Evolutionary conservation across 2,888 invertebrate genomes (phyloP), one percentile per base, ranked within the genome.

Genomic region (Hypomecis punctinalis): DNA sequence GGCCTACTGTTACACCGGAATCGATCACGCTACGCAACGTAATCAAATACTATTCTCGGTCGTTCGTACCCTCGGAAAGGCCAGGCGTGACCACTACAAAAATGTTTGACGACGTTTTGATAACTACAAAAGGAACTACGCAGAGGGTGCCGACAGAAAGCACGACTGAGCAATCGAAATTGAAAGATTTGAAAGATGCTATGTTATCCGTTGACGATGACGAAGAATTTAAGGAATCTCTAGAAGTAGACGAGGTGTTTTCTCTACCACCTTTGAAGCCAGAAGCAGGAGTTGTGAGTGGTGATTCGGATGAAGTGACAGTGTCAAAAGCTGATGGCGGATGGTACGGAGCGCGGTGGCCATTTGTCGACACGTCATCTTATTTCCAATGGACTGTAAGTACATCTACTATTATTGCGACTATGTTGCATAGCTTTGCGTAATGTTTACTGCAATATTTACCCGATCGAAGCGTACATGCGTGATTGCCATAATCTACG

Each of bases 381-480:
- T 94, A 95, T 82, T 94, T 95, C 80, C 95, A 95, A 83, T 95
- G 95, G 95, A 94, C 94, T 86, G 95, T 95, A 82, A 91, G 94
- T 89, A 76, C 66, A 70, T 71, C 75, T 8, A 72, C 76, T 75
- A 66, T 75, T 77, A 40, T 49, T 48, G 47, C 40, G 49, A 55
- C 11, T 8, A 23, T n/a, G 8, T 54, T 56, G 55, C 51, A 65
- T 57, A 64, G 36, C n/a, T 66, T 78, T 78, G 76, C 75, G 73
- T 79, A 81, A 79, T 76, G 57, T 70, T 73, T 72, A 63, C 67
- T 68, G 66, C 57, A 61, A 68, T 73, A 66, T 73, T 73, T 71
- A 73, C 71, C 68, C 66, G 51, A 71, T 74, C 64, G 69, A 71
- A 78, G 69, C 64, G 66, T 64, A 53, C 66, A 68, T 76, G 77